These are phyloP conservation scores for Geophilus truncorum DNA, from an alignment of 2,888 invertebrate species.

Conservation along the genomic window DNA sequence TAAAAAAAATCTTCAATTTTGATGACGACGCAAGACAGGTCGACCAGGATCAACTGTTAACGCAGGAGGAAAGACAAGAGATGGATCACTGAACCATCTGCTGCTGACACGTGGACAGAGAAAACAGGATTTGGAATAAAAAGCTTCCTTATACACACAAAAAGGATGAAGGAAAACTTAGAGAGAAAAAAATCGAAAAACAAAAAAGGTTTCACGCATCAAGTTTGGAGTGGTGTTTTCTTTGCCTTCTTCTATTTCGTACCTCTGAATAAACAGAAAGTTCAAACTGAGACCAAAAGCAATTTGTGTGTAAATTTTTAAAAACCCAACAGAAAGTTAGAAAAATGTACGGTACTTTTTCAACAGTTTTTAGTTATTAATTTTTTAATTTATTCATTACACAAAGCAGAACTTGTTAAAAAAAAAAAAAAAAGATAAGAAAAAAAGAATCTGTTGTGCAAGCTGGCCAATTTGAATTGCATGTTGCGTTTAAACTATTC, in stretches of 20 bases:
- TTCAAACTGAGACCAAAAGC: too few relatives aligned
- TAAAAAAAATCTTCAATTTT: background rate
- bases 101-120: background rate
- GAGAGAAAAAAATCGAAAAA: too few relatives aligned
- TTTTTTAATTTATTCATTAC: too few relatives aligned
- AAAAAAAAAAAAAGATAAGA: background rate
- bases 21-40: background rate
- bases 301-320: too few relatives aligned
- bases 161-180: too few relatives aligned
- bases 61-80: background rate
- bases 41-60: background rate
- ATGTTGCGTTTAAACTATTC: background rate
- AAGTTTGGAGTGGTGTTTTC: too few relatives aligned
- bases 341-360: too few relatives aligned
- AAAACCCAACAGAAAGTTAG: too few relatives aligned
- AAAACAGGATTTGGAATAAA: constrained; percentile 17
- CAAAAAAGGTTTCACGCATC: background rate
- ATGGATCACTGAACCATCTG: constrained; percentile 1
- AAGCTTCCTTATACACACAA: background rate
- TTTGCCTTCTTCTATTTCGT: too few relatives aligned
- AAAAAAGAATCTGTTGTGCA: background rate
- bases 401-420: too few relatives aligned
- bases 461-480: background rate
- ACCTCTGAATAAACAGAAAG: too few relatives aligned
- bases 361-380: too few relatives aligned